Conservation (phyloP, 2,888 invertebrate genomes). For the Amphipoea oculea region DNA sequence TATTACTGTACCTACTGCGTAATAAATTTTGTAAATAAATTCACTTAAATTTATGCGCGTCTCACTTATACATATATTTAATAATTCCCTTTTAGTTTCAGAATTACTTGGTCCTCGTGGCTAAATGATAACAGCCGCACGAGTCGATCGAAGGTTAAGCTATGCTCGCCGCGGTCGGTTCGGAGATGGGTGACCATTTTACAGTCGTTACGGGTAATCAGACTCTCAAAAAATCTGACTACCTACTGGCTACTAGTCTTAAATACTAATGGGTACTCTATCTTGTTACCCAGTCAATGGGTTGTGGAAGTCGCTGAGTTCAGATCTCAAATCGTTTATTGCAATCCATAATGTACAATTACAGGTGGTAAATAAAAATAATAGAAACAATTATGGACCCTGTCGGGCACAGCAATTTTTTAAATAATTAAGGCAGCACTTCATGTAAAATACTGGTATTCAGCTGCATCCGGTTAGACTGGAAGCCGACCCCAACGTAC, state of each 20-base stretch:
- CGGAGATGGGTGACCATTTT: not conserved
- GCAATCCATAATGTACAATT: no score
- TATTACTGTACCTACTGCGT: slow-evolving; percentile 7
- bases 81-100: not conserved
- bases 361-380: no score
- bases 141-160: not conserved
- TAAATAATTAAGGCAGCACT: no score
- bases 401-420: no score
- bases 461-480: not conserved
- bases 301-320: not conserved
- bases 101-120: not conserved
- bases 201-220: not conserved
- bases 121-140: not conserved
- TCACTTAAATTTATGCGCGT: slow-evolving; percentile 42
- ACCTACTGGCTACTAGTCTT: no score
- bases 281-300: not conserved
- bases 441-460: not conserved
- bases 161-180: not conserved
- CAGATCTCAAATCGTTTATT: not conserved
- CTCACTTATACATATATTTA: not conserved
- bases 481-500: not conserved
- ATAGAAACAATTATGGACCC: no score
- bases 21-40: slow-evolving; percentile 65
- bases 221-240: not conserved
- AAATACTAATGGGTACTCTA: not conserved